Base-by-base conservation (phyloP, 2,113 vertebrate species). In the Corythaeola cristata region DNA sequence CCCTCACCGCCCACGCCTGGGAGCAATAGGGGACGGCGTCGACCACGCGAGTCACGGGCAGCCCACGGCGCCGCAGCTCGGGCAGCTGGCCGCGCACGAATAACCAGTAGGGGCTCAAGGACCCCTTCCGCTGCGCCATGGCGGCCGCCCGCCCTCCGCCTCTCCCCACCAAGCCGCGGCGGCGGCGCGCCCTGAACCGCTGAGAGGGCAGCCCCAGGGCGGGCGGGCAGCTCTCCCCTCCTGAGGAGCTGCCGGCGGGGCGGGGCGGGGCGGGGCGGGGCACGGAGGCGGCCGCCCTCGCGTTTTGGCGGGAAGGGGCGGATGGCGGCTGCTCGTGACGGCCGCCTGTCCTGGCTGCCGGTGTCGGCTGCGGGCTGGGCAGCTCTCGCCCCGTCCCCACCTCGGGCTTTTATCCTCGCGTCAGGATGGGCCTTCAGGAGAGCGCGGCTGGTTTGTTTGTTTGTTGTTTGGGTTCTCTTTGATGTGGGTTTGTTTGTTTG, bases 41-140 rank as follows among this genome's bases (percentile, higher is more conserved):
- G 2, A 13, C 87, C 59, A 98, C 91, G 2, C 52, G 24, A 8
- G 67, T n/a, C 39, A 96, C 97, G 0, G 94, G 56, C 86, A 98
- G 52, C 37, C 98, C 98, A 4, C 59, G 86, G 35, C 72, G 90
- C 81, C 44, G 62, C 41, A 98, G 91, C 60, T 95, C 88, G 3
- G 98, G 98, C 58, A 98, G 97, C 96, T 93, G 98, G 5, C 98
- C 98, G 30, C 77, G 83, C 49, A 91, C 97, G 74, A 98, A 98
- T 33, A 94, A 96, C 15, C 49, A 94, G 14, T 96, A 98, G 1
- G 97, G 62, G 20, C 85, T 96, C 15, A 56, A 24, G 10, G 3
- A 56, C 0, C 11, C 5, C 3, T 2, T 12, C 2, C 1, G 13
- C 3, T 1, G 14, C 1, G n/a, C 15, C 74, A 68, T 32, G 20